Evolutionary conservation across 1,140 invertebrate genomes (phyloP).

Genomic region (Epicauta chinensis): DNA sequence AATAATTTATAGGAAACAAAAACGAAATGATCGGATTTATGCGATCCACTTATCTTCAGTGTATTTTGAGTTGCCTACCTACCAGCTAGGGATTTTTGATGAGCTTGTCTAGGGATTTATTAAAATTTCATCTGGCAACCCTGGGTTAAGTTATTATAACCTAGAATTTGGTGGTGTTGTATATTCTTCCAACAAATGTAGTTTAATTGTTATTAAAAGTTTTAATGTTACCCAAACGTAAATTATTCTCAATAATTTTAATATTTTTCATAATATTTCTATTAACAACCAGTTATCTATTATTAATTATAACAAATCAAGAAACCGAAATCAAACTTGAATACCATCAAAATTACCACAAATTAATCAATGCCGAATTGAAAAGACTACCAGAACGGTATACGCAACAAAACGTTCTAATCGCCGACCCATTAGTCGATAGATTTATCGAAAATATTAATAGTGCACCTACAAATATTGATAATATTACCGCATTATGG

Average conservation of each 20-base stretch:
- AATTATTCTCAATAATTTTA: slow-evolving; percentile 10
- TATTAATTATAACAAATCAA: slow-evolving; percentile 8
- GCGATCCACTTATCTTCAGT: too few relatives aligned
- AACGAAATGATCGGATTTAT: too few relatives aligned
- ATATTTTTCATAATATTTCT: slow-evolving; percentile 16
- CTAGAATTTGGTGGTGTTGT: too few relatives aligned
- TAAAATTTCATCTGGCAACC: too few relatives aligned
- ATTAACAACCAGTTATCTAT: slow-evolving; percentile 14
- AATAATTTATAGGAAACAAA: too few relatives aligned
- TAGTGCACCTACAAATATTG: slow-evolving; percentile 24
- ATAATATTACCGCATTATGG: slow-evolving; percentile 32
- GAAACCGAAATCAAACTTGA: slow-evolving; percentile 14
- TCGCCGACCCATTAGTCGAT: slow-evolving; percentile 8
- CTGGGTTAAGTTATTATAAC: too few relatives aligned
- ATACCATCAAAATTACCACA: slow-evolving; percentile 13
- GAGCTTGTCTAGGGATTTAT: too few relatives aligned
- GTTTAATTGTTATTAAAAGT: too few relatives aligned
- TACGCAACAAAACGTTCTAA: slow-evolving; percentile 1
- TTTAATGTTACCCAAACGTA: slow-evolving; percentile 26
- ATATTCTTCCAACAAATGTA: too few relatives aligned
- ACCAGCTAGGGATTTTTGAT: too few relatives aligned
- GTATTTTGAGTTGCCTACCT: too few relatives aligned
- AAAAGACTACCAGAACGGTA: slow-evolving; percentile 14
- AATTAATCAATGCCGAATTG: background rate
- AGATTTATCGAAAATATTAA: slow-evolving; percentile 23